Evolutionary conservation across 2,888 invertebrate species (phyloP).

Genomic region (Torymus auratus): DNA sequence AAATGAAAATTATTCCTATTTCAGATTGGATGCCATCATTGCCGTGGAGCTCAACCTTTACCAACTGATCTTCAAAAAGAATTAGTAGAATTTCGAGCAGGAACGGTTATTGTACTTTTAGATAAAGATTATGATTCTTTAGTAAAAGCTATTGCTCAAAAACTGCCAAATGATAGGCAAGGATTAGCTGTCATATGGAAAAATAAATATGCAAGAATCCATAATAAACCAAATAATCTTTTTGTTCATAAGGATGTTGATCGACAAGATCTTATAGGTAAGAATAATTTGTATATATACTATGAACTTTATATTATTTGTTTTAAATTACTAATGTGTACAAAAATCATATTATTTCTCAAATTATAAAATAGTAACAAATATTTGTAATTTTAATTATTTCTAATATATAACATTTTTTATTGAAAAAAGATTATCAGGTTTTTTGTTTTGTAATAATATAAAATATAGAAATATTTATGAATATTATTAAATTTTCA

Average conservation of each 20-base stretch:
- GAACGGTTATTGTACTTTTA: slow-evolving; percentile 68
- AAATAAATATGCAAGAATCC: slow-evolving; percentile 60
- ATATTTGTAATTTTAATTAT: no score
- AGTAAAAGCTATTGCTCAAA: slow-evolving; percentile 66
- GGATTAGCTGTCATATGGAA: slow-evolving; percentile 73
- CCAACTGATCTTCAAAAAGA: slow-evolving; percentile 68
- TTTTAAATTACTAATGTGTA: slow-evolving; percentile 4
- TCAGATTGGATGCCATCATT: slow-evolving; percentile 74
- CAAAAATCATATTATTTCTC: background rate
- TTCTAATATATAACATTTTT: no score
- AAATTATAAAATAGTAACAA: background rate
- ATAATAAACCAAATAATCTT: slow-evolving; percentile 67
- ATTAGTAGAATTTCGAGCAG: slow-evolving; percentile 69
- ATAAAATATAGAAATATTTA: no score
- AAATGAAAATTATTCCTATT: background rate
- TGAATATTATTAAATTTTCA: no score
- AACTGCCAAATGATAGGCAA: slow-evolving; percentile 68
- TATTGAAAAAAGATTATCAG: no score
- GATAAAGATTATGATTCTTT: slow-evolving; percentile 65
- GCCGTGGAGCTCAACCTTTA: slow-evolving; percentile 70
- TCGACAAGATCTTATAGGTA: slow-evolving; percentile 73
- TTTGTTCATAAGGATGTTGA: slow-evolving; percentile 66
- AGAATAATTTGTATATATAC: background rate
- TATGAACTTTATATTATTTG: background rate
- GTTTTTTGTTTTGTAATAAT: no score